phyloP scores from a whole-genome alignment of 1,140 invertebrate species.

The Hycleus cichorii region DNA sequence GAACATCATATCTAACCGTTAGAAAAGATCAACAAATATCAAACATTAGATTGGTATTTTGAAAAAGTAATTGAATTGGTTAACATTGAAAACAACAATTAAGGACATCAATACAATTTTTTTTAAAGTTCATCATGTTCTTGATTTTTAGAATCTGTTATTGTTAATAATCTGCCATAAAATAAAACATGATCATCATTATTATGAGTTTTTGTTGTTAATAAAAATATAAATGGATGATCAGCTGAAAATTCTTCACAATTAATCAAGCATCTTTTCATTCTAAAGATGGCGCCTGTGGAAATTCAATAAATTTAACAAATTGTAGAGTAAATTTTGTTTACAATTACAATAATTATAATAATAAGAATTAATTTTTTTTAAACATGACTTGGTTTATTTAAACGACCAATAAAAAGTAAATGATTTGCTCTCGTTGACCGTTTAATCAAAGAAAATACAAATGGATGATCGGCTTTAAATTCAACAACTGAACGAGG shows the following conservation, averaged over 20 bases:
- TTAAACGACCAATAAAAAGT: neutral
- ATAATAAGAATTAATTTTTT: too few species aligned
- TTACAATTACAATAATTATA: neutral
- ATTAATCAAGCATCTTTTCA: neutral
- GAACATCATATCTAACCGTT: too few species aligned
- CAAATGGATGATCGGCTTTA: constrained; percentile 2
- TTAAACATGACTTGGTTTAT: neutral
- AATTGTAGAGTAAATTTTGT: neutral
- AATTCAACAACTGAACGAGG: neutral
- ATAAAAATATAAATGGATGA: constrained; percentile 17
- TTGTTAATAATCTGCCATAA: too few species aligned
- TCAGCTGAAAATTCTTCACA: constrained; percentile 12
- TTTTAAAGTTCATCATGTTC: too few species aligned
- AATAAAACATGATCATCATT: too few species aligned
- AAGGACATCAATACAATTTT: too few species aligned
- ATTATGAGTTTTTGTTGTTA: neutral
- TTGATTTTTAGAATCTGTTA: too few species aligned
- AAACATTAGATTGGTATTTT: too few species aligned
- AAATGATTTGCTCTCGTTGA: neutral
- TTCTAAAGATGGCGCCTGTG: neutral
- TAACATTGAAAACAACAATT: too few species aligned
- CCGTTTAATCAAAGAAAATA: neutral
- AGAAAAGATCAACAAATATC: too few species aligned
- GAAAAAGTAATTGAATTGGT: too few species aligned
- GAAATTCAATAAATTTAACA: neutral